These are phyloP conservation scores for Schlechtendalia chinensis DNA, from an alignment of 1,140 invertebrate species.

Conservation along the genomic window DNA sequence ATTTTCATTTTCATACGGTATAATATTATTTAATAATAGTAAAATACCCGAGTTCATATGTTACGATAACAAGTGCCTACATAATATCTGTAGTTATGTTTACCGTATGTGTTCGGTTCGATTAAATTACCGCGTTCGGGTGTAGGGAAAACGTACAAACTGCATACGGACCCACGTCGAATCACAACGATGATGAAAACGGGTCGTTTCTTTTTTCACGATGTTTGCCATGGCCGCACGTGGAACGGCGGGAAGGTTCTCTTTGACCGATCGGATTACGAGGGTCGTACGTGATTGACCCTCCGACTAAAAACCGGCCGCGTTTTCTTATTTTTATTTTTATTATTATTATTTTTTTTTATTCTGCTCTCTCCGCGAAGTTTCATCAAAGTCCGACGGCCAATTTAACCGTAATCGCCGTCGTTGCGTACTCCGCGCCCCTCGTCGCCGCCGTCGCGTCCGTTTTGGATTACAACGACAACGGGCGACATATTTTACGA, in stretches of 20 bases:
- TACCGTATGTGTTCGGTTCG: too few relatives aligned
- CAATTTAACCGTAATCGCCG: slow-evolving; percentile 22
- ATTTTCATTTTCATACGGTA: too few relatives aligned
- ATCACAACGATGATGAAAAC: background rate
- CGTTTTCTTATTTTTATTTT: background rate
- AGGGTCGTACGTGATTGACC: slow-evolving; percentile 38
- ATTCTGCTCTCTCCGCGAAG: background rate
- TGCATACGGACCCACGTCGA: background rate
- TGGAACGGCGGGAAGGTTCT: background rate
- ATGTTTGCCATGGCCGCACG: background rate
- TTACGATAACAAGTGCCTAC: too few relatives aligned
- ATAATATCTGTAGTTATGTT: too few relatives aligned
- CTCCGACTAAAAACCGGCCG: slow-evolving; percentile 2
- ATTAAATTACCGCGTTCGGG: background rate
- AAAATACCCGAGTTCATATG: too few relatives aligned
- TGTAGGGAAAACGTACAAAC: background rate
- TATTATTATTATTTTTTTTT: too few relatives aligned
- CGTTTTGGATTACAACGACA: slow-evolving; percentile 16
- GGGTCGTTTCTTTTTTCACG: background rate
- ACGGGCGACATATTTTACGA: slow-evolving; percentile 19
- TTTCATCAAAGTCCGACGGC: slow-evolving; percentile 19
- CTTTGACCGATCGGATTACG: slow-evolving; percentile 43
- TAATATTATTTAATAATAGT: too few relatives aligned
- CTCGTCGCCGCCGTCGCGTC: background rate
- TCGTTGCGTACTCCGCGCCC: background rate